Evolutionary conservation across 2,888 invertebrate species (phyloP).

Genomic region (Resseliella maxima): DNA sequence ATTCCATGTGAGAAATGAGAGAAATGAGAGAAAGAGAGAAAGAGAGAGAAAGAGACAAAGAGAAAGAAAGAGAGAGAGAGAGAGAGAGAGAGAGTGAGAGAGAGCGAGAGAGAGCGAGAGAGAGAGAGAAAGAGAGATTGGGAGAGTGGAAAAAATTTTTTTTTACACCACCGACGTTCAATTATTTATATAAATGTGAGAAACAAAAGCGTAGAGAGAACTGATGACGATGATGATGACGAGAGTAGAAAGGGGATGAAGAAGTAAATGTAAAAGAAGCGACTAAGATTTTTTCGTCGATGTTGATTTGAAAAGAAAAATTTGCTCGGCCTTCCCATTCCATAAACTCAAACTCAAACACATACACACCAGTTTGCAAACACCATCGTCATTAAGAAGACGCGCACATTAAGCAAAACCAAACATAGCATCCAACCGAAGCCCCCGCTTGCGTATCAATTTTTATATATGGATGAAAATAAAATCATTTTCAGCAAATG

Average conservation of each 20-base stretch:
- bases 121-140: not conserved
- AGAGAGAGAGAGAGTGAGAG: not conserved
- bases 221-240: not conserved
- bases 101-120: not conserved
- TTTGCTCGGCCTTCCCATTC: not conserved
- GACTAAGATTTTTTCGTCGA: not conserved
- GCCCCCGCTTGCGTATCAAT: not conserved
- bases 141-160: not conserved
- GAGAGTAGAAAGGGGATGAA: not conserved
- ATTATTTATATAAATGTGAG: constrained; percentile 35
- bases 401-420: constrained; percentile 28
- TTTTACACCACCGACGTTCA: constrained; percentile 1
- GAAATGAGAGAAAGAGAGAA: not conserved
- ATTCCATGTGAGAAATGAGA: not conserved
- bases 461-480: constrained; percentile 5
- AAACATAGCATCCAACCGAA: not conserved
- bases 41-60: not conserved
- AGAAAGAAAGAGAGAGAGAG: not conserved
- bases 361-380: not conserved
- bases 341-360: too few relatives aligned
- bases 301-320: constrained; percentile 37
- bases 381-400: not conserved
- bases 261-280: not conserved
- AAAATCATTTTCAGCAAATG: not conserved
- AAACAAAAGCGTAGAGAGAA: not conserved